These are phyloP conservation scores for Corbicula japonica DNA, from an alignment of 2,888 invertebrate genomes.

Conservation along the genomic window DNA sequence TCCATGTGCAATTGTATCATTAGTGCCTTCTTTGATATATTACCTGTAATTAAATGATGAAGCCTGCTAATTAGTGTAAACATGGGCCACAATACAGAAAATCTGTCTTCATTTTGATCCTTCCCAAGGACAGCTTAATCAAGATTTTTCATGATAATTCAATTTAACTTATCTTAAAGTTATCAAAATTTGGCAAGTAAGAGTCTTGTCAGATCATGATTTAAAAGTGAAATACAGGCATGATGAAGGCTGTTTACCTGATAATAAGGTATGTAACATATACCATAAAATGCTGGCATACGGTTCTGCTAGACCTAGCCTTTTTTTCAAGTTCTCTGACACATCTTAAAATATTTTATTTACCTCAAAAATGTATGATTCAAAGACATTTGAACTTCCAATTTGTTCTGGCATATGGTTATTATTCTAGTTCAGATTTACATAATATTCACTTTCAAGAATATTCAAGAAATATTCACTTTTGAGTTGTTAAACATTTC, in stretches of 20 bases:
- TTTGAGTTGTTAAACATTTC: no score
- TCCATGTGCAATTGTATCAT: constrained; percentile 17
- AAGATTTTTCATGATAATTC: constrained; percentile 14
- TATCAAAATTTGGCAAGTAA: constrained; percentile 21
- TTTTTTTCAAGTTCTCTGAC: no score
- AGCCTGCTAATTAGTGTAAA: constrained; percentile 31
- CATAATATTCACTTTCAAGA: no score
- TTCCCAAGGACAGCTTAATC: constrained; percentile 29
- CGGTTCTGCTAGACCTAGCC: no score
- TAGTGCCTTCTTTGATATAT: constrained; percentile 18
- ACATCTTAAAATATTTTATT: no score
- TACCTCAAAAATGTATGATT: no score
- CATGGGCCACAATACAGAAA: constrained; percentile 20
- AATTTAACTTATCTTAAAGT: constrained; percentile 29
- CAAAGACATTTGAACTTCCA: no score
- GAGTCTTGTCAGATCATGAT: constrained; percentile 20
- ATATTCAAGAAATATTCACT: no score
- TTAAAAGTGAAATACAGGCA: constrained; percentile 9
- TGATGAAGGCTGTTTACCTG: constrained; percentile 2
- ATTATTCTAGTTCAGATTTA: no score
- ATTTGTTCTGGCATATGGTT: no score
- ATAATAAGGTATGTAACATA: no score
- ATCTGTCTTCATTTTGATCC: constrained; percentile 28
- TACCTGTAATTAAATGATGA: constrained; percentile 35
- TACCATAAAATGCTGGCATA: no score